phyloP scores from a whole-genome alignment of 2,888 invertebrate genomes.

The Barypeithes pellucidus region DNA sequence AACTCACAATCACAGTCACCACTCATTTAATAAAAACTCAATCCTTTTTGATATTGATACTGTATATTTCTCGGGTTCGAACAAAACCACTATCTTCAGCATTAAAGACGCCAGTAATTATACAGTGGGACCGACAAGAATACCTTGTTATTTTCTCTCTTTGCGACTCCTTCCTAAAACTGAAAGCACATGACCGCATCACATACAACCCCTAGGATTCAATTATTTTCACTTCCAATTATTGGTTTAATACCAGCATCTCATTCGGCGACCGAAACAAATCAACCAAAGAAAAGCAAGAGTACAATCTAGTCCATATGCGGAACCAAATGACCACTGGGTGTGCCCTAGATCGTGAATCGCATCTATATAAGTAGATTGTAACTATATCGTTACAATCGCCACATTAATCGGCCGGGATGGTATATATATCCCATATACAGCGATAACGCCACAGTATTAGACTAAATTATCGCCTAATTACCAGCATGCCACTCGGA shows the following conservation, averaged over 20 bases:
- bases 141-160: no score
- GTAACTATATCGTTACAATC: conserved; percentile 8
- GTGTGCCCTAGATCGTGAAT: conserved; percentile 23
- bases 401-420: conserved; percentile 27
- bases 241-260: conserved; percentile 10
- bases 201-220: neutral
- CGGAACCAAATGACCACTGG: conserved; percentile 26
- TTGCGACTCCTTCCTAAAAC: no score
- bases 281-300: conserved; percentile 33
- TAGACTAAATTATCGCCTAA: conserved; percentile 44
- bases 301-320: conserved; percentile 16
- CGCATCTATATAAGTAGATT: conserved; percentile 12
- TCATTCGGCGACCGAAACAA: neutral
- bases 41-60: no score
- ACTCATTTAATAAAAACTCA: no score
- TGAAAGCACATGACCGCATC: no score
- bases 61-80: no score
- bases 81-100: no score
- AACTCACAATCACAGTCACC: no score
- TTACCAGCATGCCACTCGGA: conserved; percentile 37
- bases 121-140: no score
- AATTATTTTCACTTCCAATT: conserved; percentile 1
- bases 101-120: no score
- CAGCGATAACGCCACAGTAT: conserved; percentile 28
- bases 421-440: conserved; percentile 21